A percentile compares a stretch with the other conserved stretches of the same genome.
Conservation (phyloP, 2,797 vertebrate species). For the Manis pentadactyla region DNA sequence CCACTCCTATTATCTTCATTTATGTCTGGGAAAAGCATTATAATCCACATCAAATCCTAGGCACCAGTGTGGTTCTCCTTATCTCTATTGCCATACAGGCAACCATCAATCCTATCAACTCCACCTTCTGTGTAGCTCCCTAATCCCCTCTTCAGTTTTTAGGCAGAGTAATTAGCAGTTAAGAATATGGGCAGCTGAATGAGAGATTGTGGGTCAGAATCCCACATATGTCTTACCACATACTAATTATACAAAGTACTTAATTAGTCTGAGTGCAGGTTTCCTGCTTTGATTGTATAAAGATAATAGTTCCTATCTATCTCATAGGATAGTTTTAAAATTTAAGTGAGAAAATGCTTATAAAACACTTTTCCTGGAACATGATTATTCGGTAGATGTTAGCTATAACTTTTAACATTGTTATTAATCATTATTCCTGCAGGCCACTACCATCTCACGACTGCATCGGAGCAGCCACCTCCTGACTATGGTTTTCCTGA, state of each 20-base stretch:
- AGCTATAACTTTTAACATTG: background rate
- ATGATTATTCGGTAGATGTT: background rate
- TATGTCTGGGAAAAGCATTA: background rate
- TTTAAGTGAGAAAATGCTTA: background rate
- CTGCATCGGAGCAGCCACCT: background rate
- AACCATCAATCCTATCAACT: background rate
- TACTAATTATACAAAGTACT: background rate
- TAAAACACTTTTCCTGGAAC: background rate
- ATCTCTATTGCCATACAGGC: background rate
- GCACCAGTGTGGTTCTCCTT: background rate
- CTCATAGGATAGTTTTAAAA: background rate
- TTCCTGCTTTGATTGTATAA: background rate
- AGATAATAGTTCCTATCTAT: background rate
- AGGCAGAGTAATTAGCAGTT: background rate
- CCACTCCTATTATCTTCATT: background rate
- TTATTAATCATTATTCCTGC: background rate
- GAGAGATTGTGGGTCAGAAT: background rate
- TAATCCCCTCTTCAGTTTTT: background rate
- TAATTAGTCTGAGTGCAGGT: background rate
- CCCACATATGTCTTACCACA: background rate
- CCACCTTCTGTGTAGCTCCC: background rate
- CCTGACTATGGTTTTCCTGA: too few relatives aligned
- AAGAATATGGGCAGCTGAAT: background rate
- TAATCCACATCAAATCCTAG: background rate
- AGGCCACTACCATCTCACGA: background rate